These are phyloP conservation scores for Gymnothorax javanicus DNA, from an alignment of 2,797 vertebrate species.

Conservation along the genomic window DNA sequence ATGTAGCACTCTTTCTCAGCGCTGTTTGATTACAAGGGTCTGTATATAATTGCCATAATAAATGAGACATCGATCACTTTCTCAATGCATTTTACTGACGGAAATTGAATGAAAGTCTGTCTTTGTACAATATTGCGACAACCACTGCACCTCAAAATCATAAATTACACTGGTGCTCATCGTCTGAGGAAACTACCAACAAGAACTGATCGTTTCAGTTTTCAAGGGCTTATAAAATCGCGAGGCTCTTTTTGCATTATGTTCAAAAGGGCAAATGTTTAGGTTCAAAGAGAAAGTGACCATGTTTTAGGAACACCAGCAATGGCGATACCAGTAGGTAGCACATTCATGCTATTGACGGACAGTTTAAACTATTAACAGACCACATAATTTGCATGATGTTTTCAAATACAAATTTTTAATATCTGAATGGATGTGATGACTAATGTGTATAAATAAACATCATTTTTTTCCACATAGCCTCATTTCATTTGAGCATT, in stretches of 20 bases:
- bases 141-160: not conserved
- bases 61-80: not conserved
- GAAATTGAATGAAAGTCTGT: not conserved
- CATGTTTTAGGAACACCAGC: not conserved
- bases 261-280: not conserved
- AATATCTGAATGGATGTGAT: not conserved
- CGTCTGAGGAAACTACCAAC: not conserved
- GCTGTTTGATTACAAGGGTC: no score
- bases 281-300: not conserved
- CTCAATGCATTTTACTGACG: not conserved
- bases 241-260: not conserved
- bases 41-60: no score
- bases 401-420: no score
- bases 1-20: no score
- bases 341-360: no score
- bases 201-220: not conserved
- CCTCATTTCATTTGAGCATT: not conserved
- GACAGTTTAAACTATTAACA: no score
- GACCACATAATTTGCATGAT: no score
- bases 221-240: not conserved
- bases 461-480: no score
- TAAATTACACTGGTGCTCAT: not conserved
- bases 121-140: not conserved
- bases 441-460: not conserved
- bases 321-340: not conserved